phyloP scores from a whole-genome alignment of 1,140 invertebrate genomes.

The Papilio xuthus region DNA sequence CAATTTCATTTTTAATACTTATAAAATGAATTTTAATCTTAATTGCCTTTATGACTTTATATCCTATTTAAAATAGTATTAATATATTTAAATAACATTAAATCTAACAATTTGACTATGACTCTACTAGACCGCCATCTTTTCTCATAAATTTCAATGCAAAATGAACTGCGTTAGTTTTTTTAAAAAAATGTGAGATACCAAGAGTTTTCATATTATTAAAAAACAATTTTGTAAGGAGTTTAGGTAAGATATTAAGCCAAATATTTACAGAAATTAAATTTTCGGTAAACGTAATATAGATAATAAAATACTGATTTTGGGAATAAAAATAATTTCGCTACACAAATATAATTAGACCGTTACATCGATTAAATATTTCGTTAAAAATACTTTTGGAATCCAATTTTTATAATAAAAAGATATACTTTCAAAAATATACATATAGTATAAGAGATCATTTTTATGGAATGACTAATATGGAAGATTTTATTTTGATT shows the following conservation, averaged over 20 bases:
- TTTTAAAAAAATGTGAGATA: neutral
- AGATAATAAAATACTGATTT: constrained; percentile 8
- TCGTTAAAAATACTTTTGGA: constrained; percentile 18
- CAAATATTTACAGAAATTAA: neutral
- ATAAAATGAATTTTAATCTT: neutral
- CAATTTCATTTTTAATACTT: too few species aligned
- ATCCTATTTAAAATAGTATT: constrained; percentile 18
- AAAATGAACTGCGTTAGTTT: neutral
- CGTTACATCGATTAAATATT: neutral
- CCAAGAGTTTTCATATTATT: neutral
- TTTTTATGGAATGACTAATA: constrained; percentile 29
- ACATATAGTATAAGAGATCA: constrained; percentile 14
- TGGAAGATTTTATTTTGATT: constrained; percentile 24
- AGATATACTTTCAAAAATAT: neutral
- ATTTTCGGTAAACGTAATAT: neutral
- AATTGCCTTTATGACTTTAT: constrained; percentile 6
- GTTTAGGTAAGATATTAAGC: too few species aligned
- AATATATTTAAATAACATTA: constrained; percentile 33
- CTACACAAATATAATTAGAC: constrained; percentile 18
- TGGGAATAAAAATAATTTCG: neutral
- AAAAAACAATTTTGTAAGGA: too few species aligned
- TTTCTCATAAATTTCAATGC: constrained; percentile 1
- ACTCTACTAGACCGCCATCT: constrained; percentile 37
- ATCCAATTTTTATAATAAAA: neutral
- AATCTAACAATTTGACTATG: constrained; percentile 36